A percentile compares a stretch with the other conserved stretches of the same genome.
Evolutionary conservation across 2,888 invertebrate genomes (phyloP).

Genomic region (Choristoneura rosaceana): DNA sequence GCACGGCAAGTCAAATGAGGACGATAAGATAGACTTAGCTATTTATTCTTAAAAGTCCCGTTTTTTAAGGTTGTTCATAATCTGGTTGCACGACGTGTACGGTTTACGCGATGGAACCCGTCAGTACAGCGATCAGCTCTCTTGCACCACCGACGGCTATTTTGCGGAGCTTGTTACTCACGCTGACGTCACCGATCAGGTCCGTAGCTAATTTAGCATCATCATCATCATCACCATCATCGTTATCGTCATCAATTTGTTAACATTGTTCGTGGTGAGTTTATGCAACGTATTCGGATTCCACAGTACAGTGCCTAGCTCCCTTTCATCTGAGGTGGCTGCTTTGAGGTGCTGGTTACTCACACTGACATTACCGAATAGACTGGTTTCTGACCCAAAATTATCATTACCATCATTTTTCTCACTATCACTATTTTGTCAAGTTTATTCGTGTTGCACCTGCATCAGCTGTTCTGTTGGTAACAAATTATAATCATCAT

Average conservation of each 20-base stretch:
- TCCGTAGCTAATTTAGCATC: conserved; percentile 41
- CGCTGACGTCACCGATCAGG: conserved; percentile 75
- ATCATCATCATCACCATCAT: too few relatives aligned
- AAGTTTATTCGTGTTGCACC: too few relatives aligned
- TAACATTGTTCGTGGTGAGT: too few relatives aligned
- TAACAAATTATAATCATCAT: background rate
- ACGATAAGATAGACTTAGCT: background rate
- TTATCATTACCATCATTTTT: background rate
- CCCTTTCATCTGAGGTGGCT: too few relatives aligned
- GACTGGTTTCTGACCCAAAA: too few relatives aligned
- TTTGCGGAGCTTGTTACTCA: conserved; percentile 72
- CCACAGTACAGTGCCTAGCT: too few relatives aligned
- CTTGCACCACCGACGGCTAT: conserved; percentile 73
- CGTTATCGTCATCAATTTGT: too few relatives aligned
- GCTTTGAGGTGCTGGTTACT: too few relatives aligned
- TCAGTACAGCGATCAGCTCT: conserved; percentile 59
- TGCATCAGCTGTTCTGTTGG: background rate
- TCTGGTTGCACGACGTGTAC: conserved; percentile 75
- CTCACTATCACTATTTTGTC: background rate
- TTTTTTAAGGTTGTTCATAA: conserved; percentile 63
- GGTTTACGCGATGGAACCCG: conserved; percentile 73
- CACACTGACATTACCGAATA: too few relatives aligned
- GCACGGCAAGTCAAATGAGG: too few relatives aligned
- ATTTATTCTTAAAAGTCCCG: background rate
- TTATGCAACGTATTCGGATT: too few relatives aligned